Evolutionary conservation across 2,888 invertebrate species (phyloP), one percentile per base, ranked within the genome.

Genomic region (Gari tellinella): DNA sequence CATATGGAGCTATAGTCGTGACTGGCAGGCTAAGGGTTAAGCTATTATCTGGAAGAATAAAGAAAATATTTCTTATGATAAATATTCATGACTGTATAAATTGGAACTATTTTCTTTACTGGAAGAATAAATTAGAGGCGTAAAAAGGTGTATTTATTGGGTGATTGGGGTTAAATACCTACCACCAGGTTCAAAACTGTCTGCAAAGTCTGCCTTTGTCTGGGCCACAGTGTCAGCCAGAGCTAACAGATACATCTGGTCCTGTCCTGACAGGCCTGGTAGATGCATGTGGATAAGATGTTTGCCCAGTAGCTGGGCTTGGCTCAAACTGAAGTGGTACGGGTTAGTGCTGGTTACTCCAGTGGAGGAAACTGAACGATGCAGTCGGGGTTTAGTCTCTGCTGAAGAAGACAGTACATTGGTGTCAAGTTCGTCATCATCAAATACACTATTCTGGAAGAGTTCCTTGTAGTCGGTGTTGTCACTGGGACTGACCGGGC

Each of bases 241-340:
- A 0, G 99, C 99, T n/a, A 99, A 93, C 72, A 99, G 94, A 92
- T 99, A 99, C 99, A 99, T 99, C 93, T 99, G 99, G 93, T 99
- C 99, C 61, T 99, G 94, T 82, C 98, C 98, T 25, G 91, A 90
- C 43, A 99, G 93, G 0, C 99, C 99, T 0, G 99, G 99, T 37
- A 93, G 86, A 77, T 92, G 93, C 38, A 91, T 92, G 92, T 99
- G 99, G 0, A 99, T 99, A 43, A 99, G 93, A 10, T 99, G 94
- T 17, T 86, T 82, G 12, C 88, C 83, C 51, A 91, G 79, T 17
- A 89, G 67, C 56, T 80, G 79, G 14, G 89, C 86, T 63, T 90
- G 89, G 0, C 80, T 75, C 0, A 86, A 76, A 8, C 86, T 85
- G 77, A 91, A 91, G 51, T 88, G 82, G 64, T 88, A 85, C 0